Evolutionary conservation across 1,140 invertebrate species (phyloP).

Genomic region (Marisa cornuarietis): DNA sequence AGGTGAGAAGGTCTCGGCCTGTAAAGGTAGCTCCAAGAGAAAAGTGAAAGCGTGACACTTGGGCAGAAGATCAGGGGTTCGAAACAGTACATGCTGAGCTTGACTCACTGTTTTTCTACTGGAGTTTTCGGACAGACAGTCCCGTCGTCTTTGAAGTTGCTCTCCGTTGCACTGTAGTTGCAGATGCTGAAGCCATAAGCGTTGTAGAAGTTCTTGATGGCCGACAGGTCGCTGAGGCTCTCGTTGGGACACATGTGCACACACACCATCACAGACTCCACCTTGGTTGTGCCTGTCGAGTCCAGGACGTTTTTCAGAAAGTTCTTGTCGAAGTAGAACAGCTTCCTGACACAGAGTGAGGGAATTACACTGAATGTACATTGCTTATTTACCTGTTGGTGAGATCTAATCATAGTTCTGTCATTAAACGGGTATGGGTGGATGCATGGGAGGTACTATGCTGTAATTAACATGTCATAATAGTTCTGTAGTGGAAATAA

Average conservation of each 20-base stretch:
- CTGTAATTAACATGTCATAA: too few species aligned
- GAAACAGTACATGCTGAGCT: conserved; percentile 9
- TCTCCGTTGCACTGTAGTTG: conserved; percentile 36
- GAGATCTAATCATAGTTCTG: too few species aligned
- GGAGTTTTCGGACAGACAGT: conserved; percentile 1
- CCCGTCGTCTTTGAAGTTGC: conserved; percentile 26
- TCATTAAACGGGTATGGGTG: neutral
- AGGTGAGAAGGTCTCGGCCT: too few species aligned
- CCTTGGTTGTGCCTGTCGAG: neutral
- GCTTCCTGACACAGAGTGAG: conserved; percentile 34
- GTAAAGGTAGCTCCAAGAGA: too few species aligned
- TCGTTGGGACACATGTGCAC: conserved; percentile 42
- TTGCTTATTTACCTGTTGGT: too few species aligned
- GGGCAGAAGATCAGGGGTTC: too few species aligned
- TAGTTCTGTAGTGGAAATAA: too few species aligned
- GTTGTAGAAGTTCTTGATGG: conserved; percentile 27
- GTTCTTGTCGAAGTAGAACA: conserved; percentile 43
- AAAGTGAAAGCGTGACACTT: too few species aligned
- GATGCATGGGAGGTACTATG: neutral
- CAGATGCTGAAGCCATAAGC: conserved; percentile 36
- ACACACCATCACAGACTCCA: conserved; percentile 36
- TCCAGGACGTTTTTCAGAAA: conserved; percentile 29
- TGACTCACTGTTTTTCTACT: conserved; percentile 28
- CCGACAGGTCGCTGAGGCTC: conserved; percentile 12
- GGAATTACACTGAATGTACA: neutral